A percentile compares a stretch with the other conserved stretches of the same genome.
These are phyloP conservation scores for Moxostoma hubbsi DNA, from an alignment of 2,797 vertebrate genomes.

Conservation along the genomic window DNA sequence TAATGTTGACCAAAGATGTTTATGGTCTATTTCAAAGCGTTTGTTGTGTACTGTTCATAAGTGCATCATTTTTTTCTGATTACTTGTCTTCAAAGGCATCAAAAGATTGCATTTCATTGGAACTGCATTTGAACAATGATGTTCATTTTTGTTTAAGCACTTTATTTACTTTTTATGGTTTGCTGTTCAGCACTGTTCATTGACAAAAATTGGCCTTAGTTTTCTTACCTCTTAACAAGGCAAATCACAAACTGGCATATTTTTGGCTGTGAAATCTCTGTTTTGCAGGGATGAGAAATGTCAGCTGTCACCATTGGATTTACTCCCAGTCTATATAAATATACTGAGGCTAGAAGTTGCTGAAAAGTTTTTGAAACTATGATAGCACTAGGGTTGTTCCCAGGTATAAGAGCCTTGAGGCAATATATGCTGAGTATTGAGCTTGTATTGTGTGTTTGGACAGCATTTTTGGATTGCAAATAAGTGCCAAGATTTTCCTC, in stretches of 20 bases:
- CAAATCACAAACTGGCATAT: background rate
- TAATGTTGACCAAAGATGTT: constrained; percentile 25
- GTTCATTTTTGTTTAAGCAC: constrained; percentile 56
- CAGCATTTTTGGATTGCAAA: constrained; percentile 19
- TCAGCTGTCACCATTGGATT: background rate
- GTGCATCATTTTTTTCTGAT: background rate
- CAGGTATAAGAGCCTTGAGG: background rate
- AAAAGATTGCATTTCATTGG: constrained; percentile 21
- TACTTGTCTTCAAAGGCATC: constrained; percentile 2
- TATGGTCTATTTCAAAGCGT: background rate
- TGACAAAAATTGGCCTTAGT: background rate
- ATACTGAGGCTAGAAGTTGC: background rate
- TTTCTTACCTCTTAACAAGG: background rate
- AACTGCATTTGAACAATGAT: constrained; percentile 28
- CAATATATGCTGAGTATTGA: constrained; percentile 6
- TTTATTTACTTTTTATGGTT: constrained; percentile 61
- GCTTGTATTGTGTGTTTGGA: constrained; percentile 14
- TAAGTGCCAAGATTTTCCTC: constrained; percentile 1
- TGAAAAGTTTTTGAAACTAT: background rate
- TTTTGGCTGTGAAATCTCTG: background rate
- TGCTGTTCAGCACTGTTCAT: constrained; percentile 35
- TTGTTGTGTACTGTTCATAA: background rate
- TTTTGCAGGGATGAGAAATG: background rate
- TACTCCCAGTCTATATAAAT: background rate
- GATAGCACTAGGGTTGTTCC: too few species aligned